A percentile compares a stretch with the other conserved stretches of the same genome.
Evolutionary conservation across 2,888 invertebrate genomes (phyloP).

Genomic region (Amphipyra berbera): DNA sequence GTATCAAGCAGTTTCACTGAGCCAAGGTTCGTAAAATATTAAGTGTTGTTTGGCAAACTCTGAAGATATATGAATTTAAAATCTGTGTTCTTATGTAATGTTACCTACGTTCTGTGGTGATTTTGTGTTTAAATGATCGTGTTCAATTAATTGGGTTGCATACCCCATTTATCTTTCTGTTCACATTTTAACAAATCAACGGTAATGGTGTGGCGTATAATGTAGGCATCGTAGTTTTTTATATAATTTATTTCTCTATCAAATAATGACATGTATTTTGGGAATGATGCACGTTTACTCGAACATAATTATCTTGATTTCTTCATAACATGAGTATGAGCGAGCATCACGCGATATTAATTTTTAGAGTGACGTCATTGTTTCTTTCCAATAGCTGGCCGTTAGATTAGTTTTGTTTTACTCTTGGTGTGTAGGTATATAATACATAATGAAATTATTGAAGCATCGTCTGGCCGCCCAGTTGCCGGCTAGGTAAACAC

Average conservation of each 20-base stretch:
- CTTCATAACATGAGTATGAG: slow-evolving; percentile 29
- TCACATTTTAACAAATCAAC: slow-evolving; percentile 1
- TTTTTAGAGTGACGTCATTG: slow-evolving; percentile 56
- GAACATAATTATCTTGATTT: slow-evolving; percentile 43
- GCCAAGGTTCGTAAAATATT: slow-evolving; percentile 30
- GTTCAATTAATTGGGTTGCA: slow-evolving; percentile 6
- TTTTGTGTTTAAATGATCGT: slow-evolving; percentile 3
- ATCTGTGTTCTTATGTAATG: slow-evolving; percentile 5
- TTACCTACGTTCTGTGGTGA: background rate
- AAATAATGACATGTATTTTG: slow-evolving; percentile 17
- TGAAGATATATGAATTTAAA: slow-evolving; percentile 26
- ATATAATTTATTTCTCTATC: slow-evolving; percentile 6
- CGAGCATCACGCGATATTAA: slow-evolving; percentile 44
- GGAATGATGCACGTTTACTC: slow-evolving; percentile 17
- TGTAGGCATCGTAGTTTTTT: background rate
- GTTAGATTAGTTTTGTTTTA: slow-evolving; percentile 36
- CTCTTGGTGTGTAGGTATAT: slow-evolving; percentile 27
- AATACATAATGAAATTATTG: slow-evolving; percentile 36
- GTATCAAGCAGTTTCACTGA: slow-evolving; percentile 25
- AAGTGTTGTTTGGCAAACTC: slow-evolving; percentile 12
- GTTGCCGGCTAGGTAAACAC: slow-evolving; percentile 56
- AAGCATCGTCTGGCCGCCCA: slow-evolving; percentile 20
- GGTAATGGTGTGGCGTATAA: background rate
- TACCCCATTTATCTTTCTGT: background rate
- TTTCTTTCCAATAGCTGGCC: slow-evolving; percentile 41